phyloP scores from a whole-genome alignment of 2,113 vertebrate species.

The Colius striatus region DNA sequence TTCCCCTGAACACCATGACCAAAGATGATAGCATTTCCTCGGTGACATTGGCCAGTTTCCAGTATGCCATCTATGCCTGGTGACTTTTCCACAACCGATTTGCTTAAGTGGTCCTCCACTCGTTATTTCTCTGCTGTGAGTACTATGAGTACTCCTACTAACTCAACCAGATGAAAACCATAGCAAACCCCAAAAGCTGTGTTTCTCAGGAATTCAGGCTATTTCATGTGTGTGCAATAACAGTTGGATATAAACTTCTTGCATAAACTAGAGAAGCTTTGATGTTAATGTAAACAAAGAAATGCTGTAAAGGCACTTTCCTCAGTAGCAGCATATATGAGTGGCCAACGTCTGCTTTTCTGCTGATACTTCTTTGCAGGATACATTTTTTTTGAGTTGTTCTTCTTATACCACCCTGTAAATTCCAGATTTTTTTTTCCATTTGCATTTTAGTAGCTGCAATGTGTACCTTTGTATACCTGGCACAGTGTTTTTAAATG shows the following conservation, averaged over 20 bases:
- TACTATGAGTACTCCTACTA: neutral
- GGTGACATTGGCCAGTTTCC: neutral
- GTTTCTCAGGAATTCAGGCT: neutral
- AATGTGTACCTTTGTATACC: neutral
- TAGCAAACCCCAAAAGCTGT: neutral
- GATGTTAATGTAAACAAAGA: neutral
- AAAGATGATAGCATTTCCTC: neutral
- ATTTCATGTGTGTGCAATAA: neutral
- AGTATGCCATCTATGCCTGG: neutral
- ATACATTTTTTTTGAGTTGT: neutral
- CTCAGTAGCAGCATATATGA: neutral
- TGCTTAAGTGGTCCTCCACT: neutral
- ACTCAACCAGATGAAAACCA: neutral
- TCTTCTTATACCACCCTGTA: neutral
- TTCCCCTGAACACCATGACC: neutral
- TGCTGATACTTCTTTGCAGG: neutral
- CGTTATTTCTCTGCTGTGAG: neutral
- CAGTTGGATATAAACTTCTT: neutral
- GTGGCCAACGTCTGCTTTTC: neutral
- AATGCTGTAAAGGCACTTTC: neutral
- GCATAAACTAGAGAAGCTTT: neutral
- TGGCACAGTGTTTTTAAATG: neutral
- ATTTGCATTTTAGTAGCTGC: neutral
- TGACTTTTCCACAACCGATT: neutral
- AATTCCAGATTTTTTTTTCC: neutral